phyloP scores from a whole-genome alignment of 2,797 vertebrate species.

The Anas flavirostris region DNA sequence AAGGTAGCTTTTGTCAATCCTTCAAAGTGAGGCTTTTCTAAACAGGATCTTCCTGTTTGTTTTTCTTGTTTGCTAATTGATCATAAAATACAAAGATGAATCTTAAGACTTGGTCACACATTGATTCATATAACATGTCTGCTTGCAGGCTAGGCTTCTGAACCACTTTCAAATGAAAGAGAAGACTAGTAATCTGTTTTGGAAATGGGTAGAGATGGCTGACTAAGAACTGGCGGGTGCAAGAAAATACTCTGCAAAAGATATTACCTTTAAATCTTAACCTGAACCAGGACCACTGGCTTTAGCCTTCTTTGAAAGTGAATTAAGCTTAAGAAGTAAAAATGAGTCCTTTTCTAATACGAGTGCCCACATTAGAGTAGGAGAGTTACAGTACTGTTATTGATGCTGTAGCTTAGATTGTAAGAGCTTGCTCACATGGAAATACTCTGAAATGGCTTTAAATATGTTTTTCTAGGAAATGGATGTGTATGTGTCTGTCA shows the following conservation, averaged over 20 bases:
- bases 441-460: neutral
- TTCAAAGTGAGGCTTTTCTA: conserved; percentile 41
- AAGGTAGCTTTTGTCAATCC: conserved; percentile 22
- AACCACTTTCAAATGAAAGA: neutral
- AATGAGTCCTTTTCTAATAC: neutral
- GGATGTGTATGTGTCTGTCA: neutral
- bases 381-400: neutral
- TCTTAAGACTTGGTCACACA: neutral
- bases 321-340: neutral
- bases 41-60: conserved; percentile 67
- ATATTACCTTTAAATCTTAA: neutral
- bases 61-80: conserved; percentile 14
- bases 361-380: neutral
- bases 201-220: neutral
- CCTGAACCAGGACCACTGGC: neutral
- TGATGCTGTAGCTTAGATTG: neutral
- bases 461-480: neutral
- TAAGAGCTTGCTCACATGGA: neutral
- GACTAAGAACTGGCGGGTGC: neutral
- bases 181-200: neutral
- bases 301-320: neutral
- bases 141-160: neutral
- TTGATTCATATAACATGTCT: neutral
- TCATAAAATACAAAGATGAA: neutral
- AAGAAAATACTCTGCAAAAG: neutral